Conservation (phyloP, 2,888 invertebrate genomes). For the Tortricodes alternella region DNA sequence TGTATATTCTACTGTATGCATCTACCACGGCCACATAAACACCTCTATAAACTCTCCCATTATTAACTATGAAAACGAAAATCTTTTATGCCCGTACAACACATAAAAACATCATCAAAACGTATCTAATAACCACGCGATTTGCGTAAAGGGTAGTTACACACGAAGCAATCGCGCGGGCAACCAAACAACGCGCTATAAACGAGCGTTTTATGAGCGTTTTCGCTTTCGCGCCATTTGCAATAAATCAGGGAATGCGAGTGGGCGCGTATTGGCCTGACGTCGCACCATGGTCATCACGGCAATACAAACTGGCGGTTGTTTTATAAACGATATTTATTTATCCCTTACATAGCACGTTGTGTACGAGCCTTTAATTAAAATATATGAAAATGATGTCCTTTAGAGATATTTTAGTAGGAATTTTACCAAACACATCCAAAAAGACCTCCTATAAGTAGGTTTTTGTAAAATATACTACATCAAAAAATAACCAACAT, state of each 20-base stretch:
- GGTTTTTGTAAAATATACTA: too few relatives aligned
- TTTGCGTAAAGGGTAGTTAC: conserved; percentile 58
- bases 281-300: conserved; percentile 57
- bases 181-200: conserved; percentile 70
- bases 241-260: conserved; percentile 76
- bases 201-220: conserved; percentile 74
- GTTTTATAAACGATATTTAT: too few relatives aligned
- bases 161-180: conserved; percentile 61
- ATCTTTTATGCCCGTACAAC: conserved; percentile 14
- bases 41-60: background rate
- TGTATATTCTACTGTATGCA: too few relatives aligned
- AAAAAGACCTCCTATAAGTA: too few relatives aligned
- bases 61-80: background rate
- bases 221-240: conserved; percentile 81
- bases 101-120: conserved; percentile 47
- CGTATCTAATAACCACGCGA: conserved; percentile 53
- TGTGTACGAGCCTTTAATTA: too few relatives aligned
- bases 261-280: conserved; percentile 70
- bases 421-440: too few relatives aligned
- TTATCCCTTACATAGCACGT: too few relatives aligned
- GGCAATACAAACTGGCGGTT: conserved; percentile 45
- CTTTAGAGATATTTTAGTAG: too few relatives aligned
- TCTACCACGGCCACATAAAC: background rate
- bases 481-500: too few relatives aligned
- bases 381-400: too few relatives aligned